Evolutionary conservation across 2,797 vertebrate species (phyloP).

Genomic region (Hapalemur alaotrensis): DNA sequence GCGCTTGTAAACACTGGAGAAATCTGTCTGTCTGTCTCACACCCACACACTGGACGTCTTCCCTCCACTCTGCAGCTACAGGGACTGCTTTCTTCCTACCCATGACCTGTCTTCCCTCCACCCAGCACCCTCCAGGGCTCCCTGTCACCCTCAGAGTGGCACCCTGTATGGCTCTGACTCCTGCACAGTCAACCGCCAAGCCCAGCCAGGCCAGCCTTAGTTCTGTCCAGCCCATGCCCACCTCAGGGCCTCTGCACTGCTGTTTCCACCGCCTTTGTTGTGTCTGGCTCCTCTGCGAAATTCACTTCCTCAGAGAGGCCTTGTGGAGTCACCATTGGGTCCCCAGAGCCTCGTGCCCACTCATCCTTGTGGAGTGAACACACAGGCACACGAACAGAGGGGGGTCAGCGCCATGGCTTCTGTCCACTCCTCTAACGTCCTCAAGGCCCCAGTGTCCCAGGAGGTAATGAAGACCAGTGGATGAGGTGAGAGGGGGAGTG

Average conservation of each 20-base stretch:
- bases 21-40: neutral
- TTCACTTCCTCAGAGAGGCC: neutral
- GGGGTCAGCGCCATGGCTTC: too few relatives aligned
- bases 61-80: neutral
- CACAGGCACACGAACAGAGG: neutral
- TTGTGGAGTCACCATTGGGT: fast-evolving
- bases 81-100: neutral
- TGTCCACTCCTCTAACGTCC: too few relatives aligned
- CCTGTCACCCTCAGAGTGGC: neutral
- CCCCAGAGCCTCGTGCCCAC: neutral
- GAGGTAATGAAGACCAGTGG: neutral
- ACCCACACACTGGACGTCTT: fast-evolving
- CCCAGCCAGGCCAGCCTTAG: too few relatives aligned
- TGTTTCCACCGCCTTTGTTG: too few relatives aligned
- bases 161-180: neutral
- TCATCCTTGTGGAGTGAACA: neutral
- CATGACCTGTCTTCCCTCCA: neutral
- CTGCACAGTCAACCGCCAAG: too few relatives aligned
- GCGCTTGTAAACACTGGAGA: neutral
- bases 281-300: neutral
- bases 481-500: neutral
- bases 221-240: neutral
- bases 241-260: neutral
- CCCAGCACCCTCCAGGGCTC: neutral
- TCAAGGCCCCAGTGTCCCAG: neutral